Evolutionary conservation across 2,797 vertebrate species (phyloP), one percentile per base, ranked within the genome.

Genomic region (Macrochelys suwanniensis): DNA sequence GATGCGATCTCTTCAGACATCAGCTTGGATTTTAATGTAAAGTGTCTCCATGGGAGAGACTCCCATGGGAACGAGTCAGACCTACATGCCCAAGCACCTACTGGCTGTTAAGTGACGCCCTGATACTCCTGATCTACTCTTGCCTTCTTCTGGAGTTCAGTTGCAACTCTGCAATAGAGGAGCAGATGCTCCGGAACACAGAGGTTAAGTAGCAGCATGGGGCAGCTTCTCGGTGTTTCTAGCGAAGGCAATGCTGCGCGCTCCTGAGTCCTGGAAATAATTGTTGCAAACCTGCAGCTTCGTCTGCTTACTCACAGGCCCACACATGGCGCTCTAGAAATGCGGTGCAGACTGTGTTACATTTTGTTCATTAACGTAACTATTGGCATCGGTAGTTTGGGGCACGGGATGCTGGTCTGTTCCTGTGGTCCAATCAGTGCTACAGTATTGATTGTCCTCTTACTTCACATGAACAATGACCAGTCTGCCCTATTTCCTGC

Each of bases 1-100:
- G 90, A 89, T 96, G 95, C 84, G 92, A 90, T 92, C 88, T 96
- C 92, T 94, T 96, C 89, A 82, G 93, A 1, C 85, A 91, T 95
- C 95, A 89, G 83, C 89, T 89, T 91, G 91, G 93, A 94, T 97
- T 97, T 97, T 94, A 97, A 97, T 97, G 94, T 94, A 92, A 96
- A 93, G 76, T 95, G 87, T 93, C 95, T 92, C 84, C 65, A 3
- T 95, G 82, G 80, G 61, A 95, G 95, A 91, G 68, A 78, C 91
- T 86, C 23, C 56, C 89, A 28, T 5, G 0, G 87, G 79, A 94
- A 57, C 51, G 42, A 93, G 83, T 91, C 85, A 82, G 23, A 85
- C 92, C 95, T 94, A 79, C 88, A 95, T 96, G 74, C 79, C 49
- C 65, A 26, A 0, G 0, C 79, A 79, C 86, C 77, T 42, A 94